Base-by-base conservation (phyloP, 2,113 vertebrate genomes). In the Pteropus alecto region DNA sequence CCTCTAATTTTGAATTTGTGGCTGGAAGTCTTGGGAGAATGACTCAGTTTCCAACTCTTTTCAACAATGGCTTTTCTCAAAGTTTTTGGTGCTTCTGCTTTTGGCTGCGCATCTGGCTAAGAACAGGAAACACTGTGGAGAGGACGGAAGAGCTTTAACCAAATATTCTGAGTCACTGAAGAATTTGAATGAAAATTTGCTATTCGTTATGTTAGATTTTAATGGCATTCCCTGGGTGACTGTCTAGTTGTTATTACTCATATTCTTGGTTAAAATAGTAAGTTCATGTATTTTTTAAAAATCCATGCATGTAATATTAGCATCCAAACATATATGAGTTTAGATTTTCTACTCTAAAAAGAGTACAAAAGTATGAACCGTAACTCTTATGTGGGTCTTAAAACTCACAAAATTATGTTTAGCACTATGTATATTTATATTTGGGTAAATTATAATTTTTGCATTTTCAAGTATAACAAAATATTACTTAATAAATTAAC, bases 401-500 rank as follows among this genome's bases (percentile, higher is more conserved):
- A 51, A 70, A 85, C 35, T 93, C 77, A 63, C 58, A 91, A 84
- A 91, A 18, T 58, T 76, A 67, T 48, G 14, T 18, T n/a, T 7
- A 65, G 24, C 1, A 24, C n/a, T 46, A 28, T 16, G 18, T 48
- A 68, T 71, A 67, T 82, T 56, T 41, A 70, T 41, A 81, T 46
- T 28, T 35, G 38, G 4, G 8, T 67, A 73, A 78, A 65, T 63
- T 35, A 46, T 0, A 90, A 15, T 51, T 78, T 92, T 63, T 95
- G 3, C 86, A 63, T 85, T 88, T 92, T 92, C 15, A 79, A 92
- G 21, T 68, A 10, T 58, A 92, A 73, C 21, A 92, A 89, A 65
- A 68, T 41, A 70, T 19, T 67, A 78, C 95, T 93, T 67, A 78
- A 96, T 93, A 46, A 90, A 94, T 70, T 87, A 35, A 84, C 12